Evolutionary conservation across 2,113 vertebrate genomes (phyloP).

Genomic region (Podilymbus podiceps): DNA sequence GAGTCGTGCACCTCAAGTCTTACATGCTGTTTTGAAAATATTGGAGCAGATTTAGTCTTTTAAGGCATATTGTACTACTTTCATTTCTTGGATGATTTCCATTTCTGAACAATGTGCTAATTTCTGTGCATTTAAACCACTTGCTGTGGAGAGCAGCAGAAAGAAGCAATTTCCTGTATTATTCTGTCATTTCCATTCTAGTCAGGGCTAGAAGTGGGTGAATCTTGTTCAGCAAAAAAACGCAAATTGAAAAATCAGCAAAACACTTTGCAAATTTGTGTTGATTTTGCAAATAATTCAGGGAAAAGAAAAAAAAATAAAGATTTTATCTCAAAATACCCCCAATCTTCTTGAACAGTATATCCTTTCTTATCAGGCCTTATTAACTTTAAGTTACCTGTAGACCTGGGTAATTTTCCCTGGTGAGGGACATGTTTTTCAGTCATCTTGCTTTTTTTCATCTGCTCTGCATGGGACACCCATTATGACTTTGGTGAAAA

Average conservation of each 20-base stretch:
- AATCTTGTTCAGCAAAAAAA: neutral
- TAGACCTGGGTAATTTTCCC: neutral
- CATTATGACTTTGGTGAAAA: neutral
- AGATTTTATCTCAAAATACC: neutral
- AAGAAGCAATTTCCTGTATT: slow-evolving; percentile 28
- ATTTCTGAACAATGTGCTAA: neutral
- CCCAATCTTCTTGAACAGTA: neutral
- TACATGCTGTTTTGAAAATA: neutral
- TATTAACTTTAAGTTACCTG: neutral
- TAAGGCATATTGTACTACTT: neutral
- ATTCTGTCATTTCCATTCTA: neutral
- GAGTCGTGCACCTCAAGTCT: neutral
- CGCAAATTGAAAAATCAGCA: neutral
- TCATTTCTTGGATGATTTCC: neutral
- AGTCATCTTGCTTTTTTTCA: neutral
- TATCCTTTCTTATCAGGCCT: neutral
- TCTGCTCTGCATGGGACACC: neutral
- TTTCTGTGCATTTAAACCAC: neutral
- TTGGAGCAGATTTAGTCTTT: neutral
- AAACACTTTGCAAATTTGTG: neutral
- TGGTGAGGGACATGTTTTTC: neutral
- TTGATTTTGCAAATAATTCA: neutral
- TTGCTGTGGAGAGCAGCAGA: neutral
- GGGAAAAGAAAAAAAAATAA: neutral
- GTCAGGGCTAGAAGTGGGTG: neutral